These are phyloP conservation scores for Vannuccia rotundouncinata DNA, from an alignment of 2,888 invertebrate genomes.

Conservation along the genomic window DNA sequence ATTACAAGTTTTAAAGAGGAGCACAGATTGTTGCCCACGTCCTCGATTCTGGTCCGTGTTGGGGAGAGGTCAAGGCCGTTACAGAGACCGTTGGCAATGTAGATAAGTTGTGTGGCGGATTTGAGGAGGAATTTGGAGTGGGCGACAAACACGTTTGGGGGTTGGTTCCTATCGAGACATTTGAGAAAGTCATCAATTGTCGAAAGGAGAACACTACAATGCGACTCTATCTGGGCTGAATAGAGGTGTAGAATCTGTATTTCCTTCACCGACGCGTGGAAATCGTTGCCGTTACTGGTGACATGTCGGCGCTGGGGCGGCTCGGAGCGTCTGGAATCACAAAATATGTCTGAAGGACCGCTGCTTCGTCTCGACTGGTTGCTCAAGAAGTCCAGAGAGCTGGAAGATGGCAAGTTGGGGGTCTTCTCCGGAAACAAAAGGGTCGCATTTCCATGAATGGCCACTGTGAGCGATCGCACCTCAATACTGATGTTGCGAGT, in stretches of 20 bases:
- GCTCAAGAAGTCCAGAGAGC: background rate
- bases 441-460: conserved; percentile 2
- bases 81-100: conserved; percentile 12
- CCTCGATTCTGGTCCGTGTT: background rate
- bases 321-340: background rate
- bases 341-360: background rate
- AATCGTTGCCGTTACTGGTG: background rate
- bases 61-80: background rate
- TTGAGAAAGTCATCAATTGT: conserved; percentile 2
- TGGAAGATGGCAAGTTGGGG: background rate
- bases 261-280: background rate
- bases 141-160: conserved; percentile 17
- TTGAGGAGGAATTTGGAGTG: conserved; percentile 15
- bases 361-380: background rate
- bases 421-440: conserved; percentile 5
- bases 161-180: background rate
- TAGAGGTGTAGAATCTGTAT: background rate
- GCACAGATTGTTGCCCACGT: background rate
- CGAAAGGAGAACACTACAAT: background rate
- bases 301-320: background rate
- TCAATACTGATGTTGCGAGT: conserved; percentile 25
- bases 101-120: background rate
- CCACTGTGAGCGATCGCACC: conserved; percentile 10
- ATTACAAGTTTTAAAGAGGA: background rate
- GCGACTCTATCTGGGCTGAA: conserved; percentile 9